phyloP scores from a whole-genome alignment of 2,888 invertebrate species.

The Chrysodeixis includens region DNA sequence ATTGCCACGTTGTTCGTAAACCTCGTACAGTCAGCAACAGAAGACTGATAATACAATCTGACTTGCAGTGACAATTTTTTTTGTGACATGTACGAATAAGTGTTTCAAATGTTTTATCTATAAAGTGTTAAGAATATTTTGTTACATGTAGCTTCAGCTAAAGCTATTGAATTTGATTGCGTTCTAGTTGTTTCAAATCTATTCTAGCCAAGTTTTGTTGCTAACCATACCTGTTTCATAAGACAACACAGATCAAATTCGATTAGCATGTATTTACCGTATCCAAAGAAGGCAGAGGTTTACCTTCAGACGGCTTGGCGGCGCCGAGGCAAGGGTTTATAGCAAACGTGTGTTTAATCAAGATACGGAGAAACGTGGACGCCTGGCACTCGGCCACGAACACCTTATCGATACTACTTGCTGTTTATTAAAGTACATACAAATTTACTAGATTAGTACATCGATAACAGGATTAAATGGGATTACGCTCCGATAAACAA shows the following conservation, averaged over 20 bases:
- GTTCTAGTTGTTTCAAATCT: too few species aligned
- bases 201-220: too few species aligned
- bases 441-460: constrained; percentile 33
- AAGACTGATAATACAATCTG: too few species aligned
- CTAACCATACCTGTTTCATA: constrained; percentile 39
- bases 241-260: constrained; percentile 48
- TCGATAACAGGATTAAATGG: constrained; percentile 1
- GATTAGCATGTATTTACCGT: constrained; percentile 68
- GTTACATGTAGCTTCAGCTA: too few species aligned
- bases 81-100: too few species aligned
- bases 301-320: constrained; percentile 83
- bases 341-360: constrained; percentile 67
- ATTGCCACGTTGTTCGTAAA: constrained; percentile 25
- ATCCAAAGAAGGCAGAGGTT: constrained; percentile 67
- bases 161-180: too few species aligned
- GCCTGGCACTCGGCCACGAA: constrained; percentile 70
- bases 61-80: too few species aligned
- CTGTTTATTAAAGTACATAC: constrained; percentile 53
- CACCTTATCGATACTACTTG: constrained; percentile 65
- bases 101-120: too few species aligned
- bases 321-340: constrained; percentile 59
- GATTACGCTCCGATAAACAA: neutral
- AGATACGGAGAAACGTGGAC: constrained; percentile 60
- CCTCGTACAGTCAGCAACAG: too few species aligned
- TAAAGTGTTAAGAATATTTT: too few species aligned